These are phyloP conservation scores for Poeciliopsis retropinna DNA, from an alignment of 2,113 vertebrate species.

Conservation along the genomic window DNA sequence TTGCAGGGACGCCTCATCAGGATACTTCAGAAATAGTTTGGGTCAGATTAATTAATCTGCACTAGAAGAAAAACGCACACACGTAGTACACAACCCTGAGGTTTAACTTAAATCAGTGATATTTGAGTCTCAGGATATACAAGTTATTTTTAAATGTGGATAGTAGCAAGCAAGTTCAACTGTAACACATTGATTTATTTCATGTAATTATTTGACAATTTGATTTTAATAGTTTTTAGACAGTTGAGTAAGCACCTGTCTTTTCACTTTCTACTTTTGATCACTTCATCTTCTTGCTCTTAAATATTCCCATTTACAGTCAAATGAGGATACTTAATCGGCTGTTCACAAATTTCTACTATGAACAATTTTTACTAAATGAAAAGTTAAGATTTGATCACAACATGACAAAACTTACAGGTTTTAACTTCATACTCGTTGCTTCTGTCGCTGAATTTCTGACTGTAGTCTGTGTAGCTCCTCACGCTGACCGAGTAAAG, in stretches of 20 bases:
- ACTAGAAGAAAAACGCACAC: background rate
- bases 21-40: background rate
- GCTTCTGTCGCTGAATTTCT: slow-evolving; percentile 66
- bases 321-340: no score
- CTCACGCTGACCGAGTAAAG: slow-evolving; percentile 63
- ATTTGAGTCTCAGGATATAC: background rate
- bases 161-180: no score
- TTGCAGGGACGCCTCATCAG: background rate
- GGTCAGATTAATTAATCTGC: background rate
- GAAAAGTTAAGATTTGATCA: background rate
- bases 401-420: slow-evolving; percentile 47
- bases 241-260: no score
- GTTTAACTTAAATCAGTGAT: background rate
- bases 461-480: rapidly evolving
- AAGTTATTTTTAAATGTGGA: no score
- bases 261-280: no score
- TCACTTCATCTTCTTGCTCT: no score
- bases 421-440: slow-evolving; percentile 52
- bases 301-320: no score
- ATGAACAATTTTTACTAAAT: background rate
- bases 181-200: no score
- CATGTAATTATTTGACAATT: no score
- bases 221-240: no score
- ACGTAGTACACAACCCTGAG: no score
- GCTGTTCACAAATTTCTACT: no score